A percentile compares a stretch with the other conserved stretches of the same genome.
Evolutionary conservation across 2,888 invertebrate species (phyloP).

Genomic region (Clepsis dumicolana): DNA sequence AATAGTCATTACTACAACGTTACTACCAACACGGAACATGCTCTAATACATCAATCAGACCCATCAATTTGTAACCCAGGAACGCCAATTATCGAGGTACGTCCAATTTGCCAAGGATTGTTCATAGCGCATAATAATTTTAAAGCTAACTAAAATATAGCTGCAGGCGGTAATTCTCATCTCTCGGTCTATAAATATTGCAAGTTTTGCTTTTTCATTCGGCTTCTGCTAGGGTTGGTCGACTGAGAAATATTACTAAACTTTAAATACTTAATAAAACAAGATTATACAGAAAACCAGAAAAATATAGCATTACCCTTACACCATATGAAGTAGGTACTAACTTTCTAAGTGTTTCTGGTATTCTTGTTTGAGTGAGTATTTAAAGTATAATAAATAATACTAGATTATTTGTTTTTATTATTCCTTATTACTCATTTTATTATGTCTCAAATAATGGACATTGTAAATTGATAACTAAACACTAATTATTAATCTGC

Average conservation of each 20-base stretch:
- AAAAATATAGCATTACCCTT: too few relatives aligned
- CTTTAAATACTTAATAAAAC: too few relatives aligned
- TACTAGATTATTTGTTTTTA: too few relatives aligned
- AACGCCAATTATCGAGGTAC: slow-evolving; percentile 51
- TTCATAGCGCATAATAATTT: slow-evolving; percentile 65
- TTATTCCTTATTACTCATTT: too few relatives aligned
- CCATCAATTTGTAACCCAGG: slow-evolving; percentile 46
- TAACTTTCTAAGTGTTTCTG: too few relatives aligned
- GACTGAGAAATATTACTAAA: slow-evolving; percentile 1
- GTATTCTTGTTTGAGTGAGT: too few relatives aligned
- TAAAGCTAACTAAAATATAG: slow-evolving; percentile 66
- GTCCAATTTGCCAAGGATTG: slow-evolving; percentile 60
- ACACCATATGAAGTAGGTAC: too few relatives aligned
- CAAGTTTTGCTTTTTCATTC: slow-evolving; percentile 48
- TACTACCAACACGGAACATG: slow-evolving; percentile 6
- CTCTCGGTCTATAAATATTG: slow-evolving; percentile 66
- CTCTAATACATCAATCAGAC: slow-evolving; percentile 45
- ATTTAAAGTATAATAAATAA: too few relatives aligned
- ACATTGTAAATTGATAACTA: too few relatives aligned
- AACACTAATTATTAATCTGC: too few relatives aligned
- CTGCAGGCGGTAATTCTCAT: slow-evolving; percentile 67
- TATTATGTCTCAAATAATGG: too few relatives aligned
- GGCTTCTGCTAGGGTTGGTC: slow-evolving; percentile 42
- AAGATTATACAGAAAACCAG: too few relatives aligned
- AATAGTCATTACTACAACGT: slow-evolving; percentile 17